Evolutionary conservation across 2,797 vertebrate species (phyloP).

Genomic region (Sphaeramia orbicularis): DNA sequence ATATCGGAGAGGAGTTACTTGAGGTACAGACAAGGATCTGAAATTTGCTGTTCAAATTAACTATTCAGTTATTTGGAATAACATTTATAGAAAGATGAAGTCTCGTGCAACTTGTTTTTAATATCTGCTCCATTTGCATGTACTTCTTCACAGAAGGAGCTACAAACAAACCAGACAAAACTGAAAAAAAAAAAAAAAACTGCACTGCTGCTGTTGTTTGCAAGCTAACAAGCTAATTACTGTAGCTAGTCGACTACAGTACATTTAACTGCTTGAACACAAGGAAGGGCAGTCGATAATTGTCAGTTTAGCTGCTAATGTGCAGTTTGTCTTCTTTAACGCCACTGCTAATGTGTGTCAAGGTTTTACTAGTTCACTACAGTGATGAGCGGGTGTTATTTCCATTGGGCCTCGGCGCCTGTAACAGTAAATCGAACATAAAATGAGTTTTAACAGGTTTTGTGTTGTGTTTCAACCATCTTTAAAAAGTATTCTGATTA

Average conservation of each 20-base stretch:
- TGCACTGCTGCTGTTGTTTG: background rate
- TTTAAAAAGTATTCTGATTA: background rate
- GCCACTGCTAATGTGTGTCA: background rate
- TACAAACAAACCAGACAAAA: background rate
- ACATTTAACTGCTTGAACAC: background rate
- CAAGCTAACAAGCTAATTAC: background rate
- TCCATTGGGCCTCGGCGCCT: background rate
- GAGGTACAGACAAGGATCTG: too few species aligned
- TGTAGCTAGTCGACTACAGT: background rate
- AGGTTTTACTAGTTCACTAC: background rate
- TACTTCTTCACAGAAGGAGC: background rate
- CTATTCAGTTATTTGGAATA: too few species aligned
- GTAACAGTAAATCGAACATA: background rate
- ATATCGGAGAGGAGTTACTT: too few species aligned
- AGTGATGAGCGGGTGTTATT: background rate
- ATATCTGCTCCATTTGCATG: background rate
- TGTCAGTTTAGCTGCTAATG: background rate
- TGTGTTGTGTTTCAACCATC: background rate
- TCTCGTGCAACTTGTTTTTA: background rate
- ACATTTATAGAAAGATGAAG: too few species aligned
- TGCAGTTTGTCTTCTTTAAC: background rate
- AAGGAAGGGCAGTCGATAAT: background rate
- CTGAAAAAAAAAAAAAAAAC: background rate
- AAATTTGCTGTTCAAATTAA: too few species aligned
- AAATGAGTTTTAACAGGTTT: background rate